Conservation (phyloP, 1,140 invertebrate genomes). For the Atopsyche davidsoni region DNA sequence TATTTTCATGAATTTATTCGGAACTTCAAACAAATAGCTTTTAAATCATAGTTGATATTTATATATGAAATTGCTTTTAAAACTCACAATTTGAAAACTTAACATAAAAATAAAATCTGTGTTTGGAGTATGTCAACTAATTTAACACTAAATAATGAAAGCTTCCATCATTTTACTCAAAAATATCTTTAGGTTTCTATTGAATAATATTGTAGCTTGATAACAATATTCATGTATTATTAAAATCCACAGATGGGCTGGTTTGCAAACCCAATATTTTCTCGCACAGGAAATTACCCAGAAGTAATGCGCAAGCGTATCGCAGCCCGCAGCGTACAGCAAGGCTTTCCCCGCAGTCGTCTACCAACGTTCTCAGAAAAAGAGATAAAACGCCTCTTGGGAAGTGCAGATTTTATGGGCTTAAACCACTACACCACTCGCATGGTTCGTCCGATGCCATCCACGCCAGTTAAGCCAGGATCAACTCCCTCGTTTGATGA, state of each 20-base stretch:
- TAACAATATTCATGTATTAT: slow-evolving; percentile 30
- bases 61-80: too few relatives aligned
- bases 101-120: too few relatives aligned
- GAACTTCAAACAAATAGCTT: too few relatives aligned
- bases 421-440: slow-evolving; percentile 54
- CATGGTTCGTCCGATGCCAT: slow-evolving; percentile 25
- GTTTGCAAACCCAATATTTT: slow-evolving; percentile 57
- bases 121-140: too few relatives aligned
- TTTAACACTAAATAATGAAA: too few relatives aligned
- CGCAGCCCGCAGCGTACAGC: slow-evolving; percentile 46
- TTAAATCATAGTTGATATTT: too few relatives aligned
- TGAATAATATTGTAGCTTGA: too few relatives aligned
- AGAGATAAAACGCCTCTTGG: slow-evolving; percentile 44
- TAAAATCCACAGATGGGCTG: slow-evolving; percentile 59
- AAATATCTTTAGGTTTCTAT: too few relatives aligned
- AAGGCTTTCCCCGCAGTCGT: slow-evolving; percentile 47
- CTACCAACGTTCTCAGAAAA: slow-evolving; percentile 46
- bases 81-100: too few relatives aligned
- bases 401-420: slow-evolving; percentile 51
- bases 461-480: neutral
- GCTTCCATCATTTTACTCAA: too few relatives aligned
- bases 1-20: too few relatives aligned
- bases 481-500: slow-evolving; percentile 33
- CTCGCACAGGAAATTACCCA: slow-evolving; percentile 56
- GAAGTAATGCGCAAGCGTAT: slow-evolving; percentile 50